These are phyloP conservation scores for Anagyrus pseudococci DNA, from an alignment of 2,888 invertebrate genomes.

Conservation along the genomic window DNA sequence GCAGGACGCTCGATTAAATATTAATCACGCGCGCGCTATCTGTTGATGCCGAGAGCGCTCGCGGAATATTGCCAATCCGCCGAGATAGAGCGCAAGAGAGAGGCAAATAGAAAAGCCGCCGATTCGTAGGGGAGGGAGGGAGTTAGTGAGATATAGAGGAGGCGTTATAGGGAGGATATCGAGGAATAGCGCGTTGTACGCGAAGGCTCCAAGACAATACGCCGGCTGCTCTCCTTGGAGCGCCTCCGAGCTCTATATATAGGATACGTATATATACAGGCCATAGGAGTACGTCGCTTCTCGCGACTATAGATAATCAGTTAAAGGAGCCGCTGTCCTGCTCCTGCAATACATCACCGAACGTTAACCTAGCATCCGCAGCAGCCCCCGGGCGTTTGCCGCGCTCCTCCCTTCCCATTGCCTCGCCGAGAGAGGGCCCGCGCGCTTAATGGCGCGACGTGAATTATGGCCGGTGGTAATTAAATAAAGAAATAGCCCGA, in stretches of 20 bases:
- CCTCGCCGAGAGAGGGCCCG: neutral
- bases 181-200: too few relatives aligned
- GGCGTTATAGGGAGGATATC: slow-evolving; percentile 8
- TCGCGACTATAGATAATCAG: slow-evolving; percentile 28
- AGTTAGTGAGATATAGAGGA: too few relatives aligned
- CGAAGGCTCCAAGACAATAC: slow-evolving; percentile 19
- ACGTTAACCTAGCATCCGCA: slow-evolving; percentile 15
- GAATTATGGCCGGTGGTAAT: slow-evolving; percentile 23
- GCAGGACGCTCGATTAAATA: neutral
- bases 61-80: slow-evolving; percentile 18
- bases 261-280: too few relatives aligned
- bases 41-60: slow-evolving; percentile 8
- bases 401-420: too few relatives aligned
- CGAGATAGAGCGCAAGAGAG: too few relatives aligned
- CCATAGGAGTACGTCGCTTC: slow-evolving; percentile 26
- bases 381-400: too few relatives aligned
- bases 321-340: slow-evolving; percentile 14
- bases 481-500: slow-evolving; percentile 23
- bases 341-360: slow-evolving; percentile 24
- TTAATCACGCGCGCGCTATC: neutral
- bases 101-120: too few relatives aligned
- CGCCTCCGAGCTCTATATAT: too few relatives aligned
- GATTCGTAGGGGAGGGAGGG: too few relatives aligned
- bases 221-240: slow-evolving; percentile 2
- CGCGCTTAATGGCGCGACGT: slow-evolving; percentile 18